Conservation (phyloP, 2,113 vertebrate species). For the Ancistrus triradiatus region DNA sequence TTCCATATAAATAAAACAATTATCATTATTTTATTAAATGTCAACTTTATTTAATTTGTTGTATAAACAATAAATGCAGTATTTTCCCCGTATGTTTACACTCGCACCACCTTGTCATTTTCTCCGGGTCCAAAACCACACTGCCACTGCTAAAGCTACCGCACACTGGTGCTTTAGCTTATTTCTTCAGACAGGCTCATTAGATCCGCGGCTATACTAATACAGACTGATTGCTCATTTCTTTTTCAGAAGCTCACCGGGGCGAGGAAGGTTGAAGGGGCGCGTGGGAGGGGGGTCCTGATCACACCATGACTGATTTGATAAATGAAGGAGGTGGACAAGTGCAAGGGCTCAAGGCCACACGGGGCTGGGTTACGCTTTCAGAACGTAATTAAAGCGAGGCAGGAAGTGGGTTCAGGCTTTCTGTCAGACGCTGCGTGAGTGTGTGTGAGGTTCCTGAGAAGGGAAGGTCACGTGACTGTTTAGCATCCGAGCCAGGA, state of each 20-base stretch:
- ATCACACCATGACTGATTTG: slow-evolving; percentile 29
- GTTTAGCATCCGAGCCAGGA: no score
- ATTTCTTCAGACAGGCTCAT: slow-evolving; percentile 27
- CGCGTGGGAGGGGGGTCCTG: neutral
- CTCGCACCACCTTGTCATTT: slow-evolving; percentile 13
- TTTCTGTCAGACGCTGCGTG: no score
- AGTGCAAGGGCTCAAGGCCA: slow-evolving; percentile 16
- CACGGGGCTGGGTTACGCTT: slow-evolving; percentile 15
- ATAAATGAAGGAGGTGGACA: slow-evolving; percentile 16
- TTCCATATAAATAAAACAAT: no score
- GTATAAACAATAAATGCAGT: no score
- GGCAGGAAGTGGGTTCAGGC: no score
- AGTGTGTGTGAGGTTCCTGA: no score
- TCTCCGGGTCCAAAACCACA: slow-evolving; percentile 11
- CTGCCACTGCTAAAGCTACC: neutral
- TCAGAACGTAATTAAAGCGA: slow-evolving; percentile 37
- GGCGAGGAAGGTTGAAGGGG: slow-evolving; percentile 13
- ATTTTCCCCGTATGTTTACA: neutral
- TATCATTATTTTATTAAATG: no score
- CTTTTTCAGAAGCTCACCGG: slow-evolving; percentile 30
- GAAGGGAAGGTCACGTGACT: no score
- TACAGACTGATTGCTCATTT: slow-evolving; percentile 28
- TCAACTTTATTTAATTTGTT: no score
- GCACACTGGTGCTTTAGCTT: neutral
- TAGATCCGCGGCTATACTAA: slow-evolving; percentile 24